A percentile compares a stretch with the other conserved stretches of the same genome.
Evolutionary conservation across 2,888 invertebrate genomes (phyloP).

Genomic region (Sinhomidia bicolor): DNA sequence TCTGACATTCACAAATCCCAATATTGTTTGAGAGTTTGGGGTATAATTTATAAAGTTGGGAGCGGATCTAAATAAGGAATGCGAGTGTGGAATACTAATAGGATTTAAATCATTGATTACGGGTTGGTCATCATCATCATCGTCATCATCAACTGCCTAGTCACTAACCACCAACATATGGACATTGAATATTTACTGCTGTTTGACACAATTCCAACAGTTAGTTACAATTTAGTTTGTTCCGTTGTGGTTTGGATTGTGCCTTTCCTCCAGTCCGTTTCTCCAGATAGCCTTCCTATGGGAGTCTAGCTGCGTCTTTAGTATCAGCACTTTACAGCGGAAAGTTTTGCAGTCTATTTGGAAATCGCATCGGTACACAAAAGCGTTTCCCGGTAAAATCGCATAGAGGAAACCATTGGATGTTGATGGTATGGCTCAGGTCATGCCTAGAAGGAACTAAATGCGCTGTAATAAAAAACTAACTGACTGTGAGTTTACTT

Average conservation of each 20-base stretch:
- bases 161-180: slow-evolving; percentile 28
- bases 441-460: slow-evolving; percentile 22
- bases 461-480: slow-evolving; percentile 38
- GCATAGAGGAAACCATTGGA: slow-evolving; percentile 29
- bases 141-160: not conserved
- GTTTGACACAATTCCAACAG: slow-evolving; percentile 34
- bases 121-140: not conserved
- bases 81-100: not conserved
- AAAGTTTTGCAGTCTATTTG: not conserved
- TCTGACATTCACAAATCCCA: not conserved
- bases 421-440: no score
- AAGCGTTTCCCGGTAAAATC: not conserved
- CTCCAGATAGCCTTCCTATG: not conserved
- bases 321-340: not conserved
- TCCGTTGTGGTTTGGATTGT: not conserved
- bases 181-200: slow-evolving; percentile 29
- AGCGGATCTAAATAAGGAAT: not conserved
- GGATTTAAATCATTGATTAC: slow-evolving; percentile 47
- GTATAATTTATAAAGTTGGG: not conserved
- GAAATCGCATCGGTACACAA: not conserved
- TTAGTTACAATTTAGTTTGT: not conserved
- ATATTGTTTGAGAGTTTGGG: not conserved
- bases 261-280: not conserved
- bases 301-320: not conserved
- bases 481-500: slow-evolving; percentile 46